Evolutionary conservation across 2,797 vertebrate genomes (phyloP), one percentile per base, ranked within the genome.

Genomic region (Halcyon chelicuti): DNA sequence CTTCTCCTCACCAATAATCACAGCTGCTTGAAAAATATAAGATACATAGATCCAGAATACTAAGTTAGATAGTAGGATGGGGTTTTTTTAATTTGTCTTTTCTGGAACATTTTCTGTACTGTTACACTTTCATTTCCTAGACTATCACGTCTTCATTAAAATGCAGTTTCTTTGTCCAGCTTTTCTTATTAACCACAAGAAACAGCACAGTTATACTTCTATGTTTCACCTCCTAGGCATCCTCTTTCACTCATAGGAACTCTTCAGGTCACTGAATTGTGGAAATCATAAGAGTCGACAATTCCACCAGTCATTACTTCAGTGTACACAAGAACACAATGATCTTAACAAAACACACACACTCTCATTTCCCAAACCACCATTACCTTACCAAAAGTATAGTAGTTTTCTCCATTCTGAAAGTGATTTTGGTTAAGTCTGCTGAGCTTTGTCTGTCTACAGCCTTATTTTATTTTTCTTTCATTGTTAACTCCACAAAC

Each of bases 21-120:
- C 19, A 82, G 13, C 14, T 72, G 9, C n/a, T 25, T 40, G 49
- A 60, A 74, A 75, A 52, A 47, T 31, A 4, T 40, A 29, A 37
- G 58, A 54, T 72, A 39, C 1, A 4, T 7, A 54, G 9, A 12
- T 66, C 7, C 16, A 40, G 26, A 86, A 58, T 39, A 19, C 6
- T 39, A 40, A n/a, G 33, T 54, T 37, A 39, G 12, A 5, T 72
- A 70, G 9, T 14, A 42, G 3, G 3, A 1, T 49, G 2, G 1
- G 3, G 2, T 9, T 74, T n/a, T 49, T 85, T 80, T 23, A 26
- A 55, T 72, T 63, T 63, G 35, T 44, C 2, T 72, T 8, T 68
- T 67, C 47, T 82, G 46, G 12, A 82, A 21, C 2, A 14, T 31
- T 51, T 88, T 57, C 22, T 44, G 22, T 14, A 7, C 15, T 76